Conservation (phyloP, 2,113 vertebrate genomes). For the Mustelus asterias region DNA sequence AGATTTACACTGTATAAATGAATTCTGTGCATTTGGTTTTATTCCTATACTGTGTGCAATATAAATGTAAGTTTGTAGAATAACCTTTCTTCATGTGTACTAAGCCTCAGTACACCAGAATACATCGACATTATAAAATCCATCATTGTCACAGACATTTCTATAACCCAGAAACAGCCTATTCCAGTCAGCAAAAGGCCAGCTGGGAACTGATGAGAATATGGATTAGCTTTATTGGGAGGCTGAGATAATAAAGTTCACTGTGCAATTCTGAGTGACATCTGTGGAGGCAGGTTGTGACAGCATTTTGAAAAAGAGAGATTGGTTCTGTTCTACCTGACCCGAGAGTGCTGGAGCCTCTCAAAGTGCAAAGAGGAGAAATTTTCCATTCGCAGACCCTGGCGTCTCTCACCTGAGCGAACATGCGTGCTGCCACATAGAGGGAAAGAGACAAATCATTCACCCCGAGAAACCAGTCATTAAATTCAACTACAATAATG, state of each 20-base stretch:
- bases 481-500: neutral
- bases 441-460: neutral
- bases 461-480: neutral
- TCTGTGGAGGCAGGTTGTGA: neutral
- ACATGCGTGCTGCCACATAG: neutral
- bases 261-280: neutral
- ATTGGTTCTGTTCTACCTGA: neutral
- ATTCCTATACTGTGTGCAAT: neutral
- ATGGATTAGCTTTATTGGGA: neutral
- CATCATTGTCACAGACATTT: neutral
- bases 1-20: neutral
- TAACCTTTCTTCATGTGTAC: neutral
- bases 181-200: neutral
- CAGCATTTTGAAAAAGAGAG: neutral
- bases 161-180: neutral
- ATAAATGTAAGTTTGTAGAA: neutral
- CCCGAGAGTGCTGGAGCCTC: neutral
- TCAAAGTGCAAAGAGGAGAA: neutral
- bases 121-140: neutral
- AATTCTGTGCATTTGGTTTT: neutral
- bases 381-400: neutral
- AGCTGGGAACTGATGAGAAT: neutral
- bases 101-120: neutral
- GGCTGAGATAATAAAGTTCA: neutral
- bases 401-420: neutral